Evolutionary conservation across 2,888 invertebrate genomes (phyloP).

Genomic region (Tholera decimalis): DNA sequence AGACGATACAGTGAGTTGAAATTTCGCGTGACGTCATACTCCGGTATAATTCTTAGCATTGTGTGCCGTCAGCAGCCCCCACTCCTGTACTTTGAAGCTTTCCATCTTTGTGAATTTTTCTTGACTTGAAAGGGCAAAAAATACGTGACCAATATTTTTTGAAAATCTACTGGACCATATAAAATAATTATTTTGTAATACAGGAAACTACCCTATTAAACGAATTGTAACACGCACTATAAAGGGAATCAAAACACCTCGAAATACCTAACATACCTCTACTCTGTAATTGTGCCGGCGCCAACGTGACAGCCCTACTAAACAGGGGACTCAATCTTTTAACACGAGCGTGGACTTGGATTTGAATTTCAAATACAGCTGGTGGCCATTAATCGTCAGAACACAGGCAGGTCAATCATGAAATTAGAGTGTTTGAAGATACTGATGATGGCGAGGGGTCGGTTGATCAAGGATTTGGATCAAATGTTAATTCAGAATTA

Average conservation of each 20-base stretch:
- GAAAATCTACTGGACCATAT: too few species aligned
- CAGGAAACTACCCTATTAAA: too few species aligned
- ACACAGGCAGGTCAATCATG: constrained; percentile 59
- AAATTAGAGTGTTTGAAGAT: constrained; percentile 27
- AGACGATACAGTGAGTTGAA: too few species aligned
- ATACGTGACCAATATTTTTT: too few species aligned
- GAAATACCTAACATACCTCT: constrained; percentile 25
- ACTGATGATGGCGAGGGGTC: constrained; percentile 2
- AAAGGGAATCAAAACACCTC: constrained; percentile 35
- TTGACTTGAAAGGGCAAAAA: too few species aligned
- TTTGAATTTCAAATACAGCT: constrained; percentile 70
- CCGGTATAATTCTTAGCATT: too few species aligned
- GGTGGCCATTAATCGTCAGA: constrained; percentile 65
- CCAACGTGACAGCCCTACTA: constrained; percentile 52
- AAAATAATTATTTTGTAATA: too few species aligned
- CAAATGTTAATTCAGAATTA: too few species aligned
- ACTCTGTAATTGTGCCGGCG: constrained; percentile 47
- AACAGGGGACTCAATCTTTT: constrained; percentile 34
- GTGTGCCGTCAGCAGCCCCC: too few species aligned
- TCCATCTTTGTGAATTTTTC: too few species aligned
- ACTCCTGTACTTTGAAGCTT: too few species aligned
- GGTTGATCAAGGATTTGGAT: not conserved
- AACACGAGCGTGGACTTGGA: constrained; percentile 62
- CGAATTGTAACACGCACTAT: not conserved
- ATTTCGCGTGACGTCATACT: too few species aligned